Evolutionary conservation across 2,888 invertebrate species (phyloP).

Genomic region (Lithophane ornitopus): DNA sequence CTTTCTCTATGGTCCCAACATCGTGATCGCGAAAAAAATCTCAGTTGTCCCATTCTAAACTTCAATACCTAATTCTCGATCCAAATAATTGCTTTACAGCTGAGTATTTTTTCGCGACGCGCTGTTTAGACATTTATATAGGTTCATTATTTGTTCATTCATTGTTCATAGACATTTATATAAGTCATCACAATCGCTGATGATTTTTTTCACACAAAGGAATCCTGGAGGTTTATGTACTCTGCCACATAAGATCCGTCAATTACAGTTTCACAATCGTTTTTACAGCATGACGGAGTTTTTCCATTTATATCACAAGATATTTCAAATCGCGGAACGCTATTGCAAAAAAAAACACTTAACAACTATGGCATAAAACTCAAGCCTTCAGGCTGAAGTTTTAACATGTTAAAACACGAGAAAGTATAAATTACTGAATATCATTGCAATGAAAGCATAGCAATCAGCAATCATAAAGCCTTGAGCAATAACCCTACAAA

Average conservation of each 20-base stretch:
- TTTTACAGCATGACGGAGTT: not conserved
- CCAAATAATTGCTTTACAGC: no score
- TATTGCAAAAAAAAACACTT: not conserved
- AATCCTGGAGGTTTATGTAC: not conserved
- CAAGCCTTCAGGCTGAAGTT: not conserved
- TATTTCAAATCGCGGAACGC: not conserved
- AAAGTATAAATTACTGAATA: not conserved
- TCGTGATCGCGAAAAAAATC: not conserved
- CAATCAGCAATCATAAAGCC: not conserved
- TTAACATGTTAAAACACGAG: not conserved
- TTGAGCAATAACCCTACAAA: conserved; percentile 13
- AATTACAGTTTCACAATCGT: not conserved
- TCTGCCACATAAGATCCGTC: not conserved
- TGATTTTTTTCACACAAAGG: not conserved
- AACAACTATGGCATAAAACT: not conserved
- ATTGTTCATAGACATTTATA: not conserved
- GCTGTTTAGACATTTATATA: not conserved
- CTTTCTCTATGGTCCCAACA: no score
- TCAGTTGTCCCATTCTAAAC: not conserved
- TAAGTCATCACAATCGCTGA: not conserved
- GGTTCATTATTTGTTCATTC: no score
- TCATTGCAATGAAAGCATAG: conserved; percentile 17
- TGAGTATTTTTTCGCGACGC: no score
- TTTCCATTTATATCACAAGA: not conserved
- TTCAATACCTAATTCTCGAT: no score